phyloP scores from a whole-genome alignment of 2,113 vertebrate species.

The Tupaia chinensis region DNA sequence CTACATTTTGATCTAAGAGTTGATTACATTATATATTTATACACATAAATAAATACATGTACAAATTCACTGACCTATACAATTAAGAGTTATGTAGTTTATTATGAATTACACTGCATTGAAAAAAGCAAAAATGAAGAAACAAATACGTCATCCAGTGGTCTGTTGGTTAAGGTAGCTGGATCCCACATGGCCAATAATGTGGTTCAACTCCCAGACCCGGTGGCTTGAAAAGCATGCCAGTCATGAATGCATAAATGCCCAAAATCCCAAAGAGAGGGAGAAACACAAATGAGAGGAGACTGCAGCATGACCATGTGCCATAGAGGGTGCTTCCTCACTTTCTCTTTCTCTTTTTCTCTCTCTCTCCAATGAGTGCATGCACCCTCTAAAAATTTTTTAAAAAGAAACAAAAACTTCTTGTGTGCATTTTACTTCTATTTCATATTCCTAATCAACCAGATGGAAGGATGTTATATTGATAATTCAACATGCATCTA shows the following conservation, averaged over 20 bases:
- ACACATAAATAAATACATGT: not conserved
- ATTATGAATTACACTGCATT: not conserved
- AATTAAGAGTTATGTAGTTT: slow-evolving; percentile 16
- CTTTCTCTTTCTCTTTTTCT: too few relatives aligned
- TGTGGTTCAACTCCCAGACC: too few relatives aligned
- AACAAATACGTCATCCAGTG: not conserved
- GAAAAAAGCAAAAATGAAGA: not conserved
- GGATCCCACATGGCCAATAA: too few relatives aligned
- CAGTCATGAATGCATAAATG: too few relatives aligned
- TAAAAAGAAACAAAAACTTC: not conserved
- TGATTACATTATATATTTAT: not conserved
- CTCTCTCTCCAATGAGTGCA: too few relatives aligned
- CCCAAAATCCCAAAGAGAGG: too few relatives aligned
- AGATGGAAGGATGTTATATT: not conserved
- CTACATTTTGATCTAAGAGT: not conserved
- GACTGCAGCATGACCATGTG: too few relatives aligned
- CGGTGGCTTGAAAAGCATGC: too few relatives aligned
- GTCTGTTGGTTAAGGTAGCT: too few relatives aligned
- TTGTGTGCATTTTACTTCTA: not conserved
- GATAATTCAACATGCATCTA: not conserved
- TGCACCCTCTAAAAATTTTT: too few relatives aligned
- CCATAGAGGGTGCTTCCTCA: too few relatives aligned
- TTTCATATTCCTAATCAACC: slow-evolving; percentile 8
- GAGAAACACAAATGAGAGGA: too few relatives aligned
- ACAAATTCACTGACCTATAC: not conserved